Base-by-base conservation (phyloP, 2,888 invertebrate species). In the Drosophila eohydei region DNA sequence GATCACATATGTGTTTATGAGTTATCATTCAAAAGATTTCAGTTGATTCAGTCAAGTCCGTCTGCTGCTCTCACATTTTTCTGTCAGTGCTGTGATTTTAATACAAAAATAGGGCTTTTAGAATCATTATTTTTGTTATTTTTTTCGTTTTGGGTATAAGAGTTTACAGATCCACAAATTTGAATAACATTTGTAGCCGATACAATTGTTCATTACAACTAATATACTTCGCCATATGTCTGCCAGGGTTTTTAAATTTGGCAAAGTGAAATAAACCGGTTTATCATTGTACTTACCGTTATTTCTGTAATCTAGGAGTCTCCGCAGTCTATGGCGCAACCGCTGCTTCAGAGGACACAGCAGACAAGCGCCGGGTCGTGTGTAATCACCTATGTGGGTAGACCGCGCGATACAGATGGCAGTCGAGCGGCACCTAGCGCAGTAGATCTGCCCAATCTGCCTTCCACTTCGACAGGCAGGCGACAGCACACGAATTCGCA, bases 361-460 rank as follows among this genome's bases (percentile, higher is more conserved):
- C 32, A 72, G 0, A 30, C 80, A 3, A 85, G 68, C 14, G 77
- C 74, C 4, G 81, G 81, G 0, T 76, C 89, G 12, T 88, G 88
- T 38, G 86, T 87, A 0, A 87, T 87, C 8, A 71, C 86, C 14
- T 87, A 88, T 59, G 86, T 89, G 34, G 86, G 86, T 3, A 68
- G 90, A 21, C 75, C 90, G 11, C 74, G 88, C 9, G 72, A 71
- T 8, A n/a, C 59, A 9, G 65, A 61, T 11, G 60, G 70, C 11
- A 64, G 55, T 3, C 51, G 51, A 21, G 34, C 28, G 12, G 44
- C 48, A 2, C 55, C 52, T 9, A 60, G 51, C 9, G 38, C 83
- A 11, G 16, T 32, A 46, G 85, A 84, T 3, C 16, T 54, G 3
- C 30, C 52, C 6, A 73, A 63, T 60, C 57, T 71, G 12, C 72